Conservation (phyloP, 2,797 vertebrate genomes). For the Pangasius larnaudii region DNA sequence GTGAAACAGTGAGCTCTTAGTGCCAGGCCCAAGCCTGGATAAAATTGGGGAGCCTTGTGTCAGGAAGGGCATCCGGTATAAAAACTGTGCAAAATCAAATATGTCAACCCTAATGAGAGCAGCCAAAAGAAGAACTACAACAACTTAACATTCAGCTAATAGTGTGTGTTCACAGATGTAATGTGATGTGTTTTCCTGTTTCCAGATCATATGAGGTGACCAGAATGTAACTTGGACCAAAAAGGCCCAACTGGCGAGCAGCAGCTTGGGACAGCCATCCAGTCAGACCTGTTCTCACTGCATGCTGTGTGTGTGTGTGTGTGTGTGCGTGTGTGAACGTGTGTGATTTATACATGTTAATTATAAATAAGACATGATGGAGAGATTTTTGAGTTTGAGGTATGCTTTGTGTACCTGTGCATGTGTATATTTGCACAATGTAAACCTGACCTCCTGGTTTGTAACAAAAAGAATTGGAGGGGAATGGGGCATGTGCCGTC, state of each 20-base stretch:
- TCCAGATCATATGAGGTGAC: constrained; percentile 60
- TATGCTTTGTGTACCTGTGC: constrained; percentile 7
- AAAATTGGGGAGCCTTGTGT: too few relatives aligned
- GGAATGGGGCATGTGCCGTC: neutral
- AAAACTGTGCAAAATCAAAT: too few relatives aligned
- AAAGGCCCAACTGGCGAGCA: neutral
- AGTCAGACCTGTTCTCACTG: constrained; percentile 31
- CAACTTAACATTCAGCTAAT: neutral
- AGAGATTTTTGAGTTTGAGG: neutral
- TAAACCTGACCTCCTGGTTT: constrained; percentile 50
- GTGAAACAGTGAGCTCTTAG: too few relatives aligned
- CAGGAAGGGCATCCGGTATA: too few relatives aligned
- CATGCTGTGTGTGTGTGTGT: neutral
- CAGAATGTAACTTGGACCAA: constrained; percentile 33
- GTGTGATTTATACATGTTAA: neutral
- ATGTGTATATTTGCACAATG: constrained; percentile 37
- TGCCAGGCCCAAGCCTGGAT: too few relatives aligned
- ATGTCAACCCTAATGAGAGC: too few relatives aligned
- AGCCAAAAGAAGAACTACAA: too few relatives aligned
- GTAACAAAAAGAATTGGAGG: constrained; percentile 22
- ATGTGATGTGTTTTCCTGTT: neutral
- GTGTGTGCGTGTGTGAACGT: neutral
- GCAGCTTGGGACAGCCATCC: constrained; percentile 6
- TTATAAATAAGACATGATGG: constrained; percentile 22
- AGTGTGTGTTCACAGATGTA: neutral